phyloP scores from a whole-genome alignment of 2,888 invertebrate species.

The Esperia sulphurella region DNA sequence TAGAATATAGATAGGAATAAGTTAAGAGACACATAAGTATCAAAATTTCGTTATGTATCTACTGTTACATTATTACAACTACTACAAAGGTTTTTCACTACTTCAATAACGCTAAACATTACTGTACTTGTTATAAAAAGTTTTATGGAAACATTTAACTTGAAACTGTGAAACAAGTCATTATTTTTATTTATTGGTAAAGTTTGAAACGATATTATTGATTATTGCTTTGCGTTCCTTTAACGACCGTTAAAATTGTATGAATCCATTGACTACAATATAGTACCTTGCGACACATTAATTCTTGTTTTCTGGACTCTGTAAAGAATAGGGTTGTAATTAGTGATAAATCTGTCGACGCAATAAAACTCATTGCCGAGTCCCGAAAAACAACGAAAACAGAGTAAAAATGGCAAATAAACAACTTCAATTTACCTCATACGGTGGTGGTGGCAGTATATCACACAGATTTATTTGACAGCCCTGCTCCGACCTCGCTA shows the following conservation, averaged over 20 bases:
- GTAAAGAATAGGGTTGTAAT: constrained; percentile 25
- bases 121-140: not conserved
- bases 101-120: constrained; percentile 8
- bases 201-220: constrained; percentile 32
- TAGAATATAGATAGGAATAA: constrained; percentile 74
- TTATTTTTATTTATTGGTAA: constrained; percentile 20
- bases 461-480: constrained; percentile 82
- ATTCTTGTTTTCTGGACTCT: constrained; percentile 70
- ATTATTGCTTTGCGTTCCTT: constrained; percentile 52
- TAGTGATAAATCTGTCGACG: constrained; percentile 16
- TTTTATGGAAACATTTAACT: constrained; percentile 1
- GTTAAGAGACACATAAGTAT: constrained; percentile 56
- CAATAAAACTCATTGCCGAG: constrained; percentile 27
- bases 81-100: constrained; percentile 39
- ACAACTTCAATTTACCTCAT: constrained; percentile 75
- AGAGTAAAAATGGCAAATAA: constrained; percentile 37
- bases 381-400: constrained; percentile 21
- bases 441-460: constrained; percentile 82
- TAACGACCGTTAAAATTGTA: constrained; percentile 16
- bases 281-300: constrained; percentile 17
- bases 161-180: constrained; percentile 5
- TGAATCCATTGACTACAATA: constrained; percentile 21
- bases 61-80: constrained; percentile 19
- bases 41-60: constrained; percentile 47
- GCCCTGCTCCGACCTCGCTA: constrained; percentile 71